Percentiles rank a stretch among this genome's conserved stretches.
phyloP scores from a whole-genome alignment of 53 echinoderm and acorn worm genomes.

The Luidia sarsii region DNA sequence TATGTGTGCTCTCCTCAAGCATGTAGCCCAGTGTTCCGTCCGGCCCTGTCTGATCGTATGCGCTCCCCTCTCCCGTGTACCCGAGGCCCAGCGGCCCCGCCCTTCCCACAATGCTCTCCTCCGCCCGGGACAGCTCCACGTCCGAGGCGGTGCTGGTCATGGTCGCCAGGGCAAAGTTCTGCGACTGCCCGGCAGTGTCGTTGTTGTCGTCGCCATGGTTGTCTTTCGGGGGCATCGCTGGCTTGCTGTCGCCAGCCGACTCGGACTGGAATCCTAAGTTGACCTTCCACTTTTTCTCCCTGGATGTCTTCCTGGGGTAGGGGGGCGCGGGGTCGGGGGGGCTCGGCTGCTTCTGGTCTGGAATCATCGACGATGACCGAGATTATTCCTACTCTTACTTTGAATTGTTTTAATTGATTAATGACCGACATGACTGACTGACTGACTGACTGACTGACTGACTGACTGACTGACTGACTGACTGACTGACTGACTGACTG shows the following conservation, averaged over 20 bases:
- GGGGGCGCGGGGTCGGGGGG: neutral
- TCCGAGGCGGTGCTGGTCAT: constrained; percentile 24
- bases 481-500: no score
- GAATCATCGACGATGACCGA: neutral
- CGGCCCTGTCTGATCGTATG: neutral
- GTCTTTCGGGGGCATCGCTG: neutral
- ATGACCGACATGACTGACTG: no score
- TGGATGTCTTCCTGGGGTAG: neutral
- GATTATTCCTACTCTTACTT: no score
- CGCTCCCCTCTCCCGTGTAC: neutral
- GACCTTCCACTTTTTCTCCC: constrained; percentile 38
- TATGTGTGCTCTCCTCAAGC: constrained; percentile 31
- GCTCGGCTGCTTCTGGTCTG: constrained; percentile 28
- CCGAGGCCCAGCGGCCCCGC: no score
- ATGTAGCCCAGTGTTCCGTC: constrained; percentile 5
- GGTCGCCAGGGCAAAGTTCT: neutral
- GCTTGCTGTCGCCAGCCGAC: neutral
- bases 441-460: no score
- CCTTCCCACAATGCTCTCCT: constrained; percentile 23
- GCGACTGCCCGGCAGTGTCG: neutral
- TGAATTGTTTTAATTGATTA: no score
- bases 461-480: no score
- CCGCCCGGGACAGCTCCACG: constrained; percentile 21
- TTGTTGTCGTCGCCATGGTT: constrained; percentile 3
- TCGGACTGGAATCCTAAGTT: constrained; percentile 35